phyloP scores from a whole-genome alignment of 2,888 invertebrate species.

The Cyclophora albipunctata region DNA sequence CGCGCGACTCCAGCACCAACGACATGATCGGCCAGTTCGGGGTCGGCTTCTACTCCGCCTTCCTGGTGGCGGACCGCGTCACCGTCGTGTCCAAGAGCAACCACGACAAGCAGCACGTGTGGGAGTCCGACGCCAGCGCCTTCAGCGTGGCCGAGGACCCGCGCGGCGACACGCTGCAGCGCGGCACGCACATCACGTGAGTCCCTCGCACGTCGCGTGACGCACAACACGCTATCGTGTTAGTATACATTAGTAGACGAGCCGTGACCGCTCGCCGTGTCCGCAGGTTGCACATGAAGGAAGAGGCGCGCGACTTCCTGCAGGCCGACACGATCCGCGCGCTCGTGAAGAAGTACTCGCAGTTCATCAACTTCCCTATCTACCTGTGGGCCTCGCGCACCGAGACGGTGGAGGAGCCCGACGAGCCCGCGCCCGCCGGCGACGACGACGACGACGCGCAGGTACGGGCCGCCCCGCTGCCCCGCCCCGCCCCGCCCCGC shows the following conservation, averaged over 20 bases:
- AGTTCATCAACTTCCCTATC: slow-evolving; percentile 99
- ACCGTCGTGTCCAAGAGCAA: slow-evolving; percentile 97
- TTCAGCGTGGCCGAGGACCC: slow-evolving; percentile 96
- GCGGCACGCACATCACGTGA: slow-evolving; percentile 91
- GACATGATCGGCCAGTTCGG: slow-evolving; percentile 99
- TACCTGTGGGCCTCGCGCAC: slow-evolving; percentile 88
- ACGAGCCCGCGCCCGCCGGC: slow-evolving; percentile 14
- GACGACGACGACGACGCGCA: slow-evolving; percentile 31
- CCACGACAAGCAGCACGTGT: slow-evolving; percentile 94
- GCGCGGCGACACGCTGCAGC: slow-evolving; percentile 90
- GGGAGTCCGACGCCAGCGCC: slow-evolving; percentile 96
- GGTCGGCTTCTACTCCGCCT: slow-evolving; percentile 99
- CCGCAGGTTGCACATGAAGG: slow-evolving; percentile 90
- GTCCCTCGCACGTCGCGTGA: slow-evolving; percentile 10
- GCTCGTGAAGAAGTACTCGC: slow-evolving; percentile 97
- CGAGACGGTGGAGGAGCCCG: slow-evolving; percentile 29
- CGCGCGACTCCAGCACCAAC: slow-evolving; percentile 91
- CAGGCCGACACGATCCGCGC: slow-evolving; percentile 93
- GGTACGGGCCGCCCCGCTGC: slow-evolving; percentile 12
- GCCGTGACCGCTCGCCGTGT: not conserved
- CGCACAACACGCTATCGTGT: slow-evolving; percentile 22
- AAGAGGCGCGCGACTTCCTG: slow-evolving; percentile 97
- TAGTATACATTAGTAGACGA: slow-evolving; percentile 40
- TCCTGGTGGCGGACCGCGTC: slow-evolving; percentile 96
- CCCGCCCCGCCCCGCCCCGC: no score